Base-by-base conservation (phyloP, 2,113 vertebrate species). In the Anarrhichthys ocellatus region DNA sequence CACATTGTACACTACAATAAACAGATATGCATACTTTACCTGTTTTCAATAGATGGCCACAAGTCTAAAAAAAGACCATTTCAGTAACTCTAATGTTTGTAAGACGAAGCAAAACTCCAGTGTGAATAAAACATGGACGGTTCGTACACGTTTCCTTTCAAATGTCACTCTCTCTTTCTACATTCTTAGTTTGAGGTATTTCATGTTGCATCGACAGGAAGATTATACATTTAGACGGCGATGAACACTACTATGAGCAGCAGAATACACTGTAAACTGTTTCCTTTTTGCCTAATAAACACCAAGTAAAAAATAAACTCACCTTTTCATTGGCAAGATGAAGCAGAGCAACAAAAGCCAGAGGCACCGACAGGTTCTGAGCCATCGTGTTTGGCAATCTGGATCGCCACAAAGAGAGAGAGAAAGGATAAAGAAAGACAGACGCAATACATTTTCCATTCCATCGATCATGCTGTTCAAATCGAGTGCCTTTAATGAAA, bases 311-410 rank as follows among this genome's bases (percentile, higher is more conserved):
- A 65, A 65, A 9, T 32, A 8, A 59, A 24, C 96, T 84, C 80
- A 99, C 98, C 95, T 98, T 99, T 93, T 99, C 98, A 24, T 97
- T 99, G 64, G 97, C 97, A 56, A 99, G 89, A 62, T 99, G 97
- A 80, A 99, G 94, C 76, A 99, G 96, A 80, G 96, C 97, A 0
- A 95, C 90, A 27, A 99, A 99, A 0, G 97, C 98, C 89, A 99
- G 82, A 0, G 97, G 96, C 15, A 97, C 93, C 0, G 98, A 98
- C 34, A 99, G 94, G 72, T 99, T 96, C 85, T 94, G 94, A 50
- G 97, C 97, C 97, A 99, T 98, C 0, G 17, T 22, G 0, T 92
- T 82, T 0, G 98, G 97, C 71, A 99, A 93, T 67, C 98, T 99
- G 68, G 0, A 80, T 40, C 67, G 73, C 64, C 27, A 87, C 17